Evolutionary conservation across 2,888 invertebrate species (phyloP), one percentile per base, ranked within the genome.

Genomic region (Ganaspis brasiliensis): DNA sequence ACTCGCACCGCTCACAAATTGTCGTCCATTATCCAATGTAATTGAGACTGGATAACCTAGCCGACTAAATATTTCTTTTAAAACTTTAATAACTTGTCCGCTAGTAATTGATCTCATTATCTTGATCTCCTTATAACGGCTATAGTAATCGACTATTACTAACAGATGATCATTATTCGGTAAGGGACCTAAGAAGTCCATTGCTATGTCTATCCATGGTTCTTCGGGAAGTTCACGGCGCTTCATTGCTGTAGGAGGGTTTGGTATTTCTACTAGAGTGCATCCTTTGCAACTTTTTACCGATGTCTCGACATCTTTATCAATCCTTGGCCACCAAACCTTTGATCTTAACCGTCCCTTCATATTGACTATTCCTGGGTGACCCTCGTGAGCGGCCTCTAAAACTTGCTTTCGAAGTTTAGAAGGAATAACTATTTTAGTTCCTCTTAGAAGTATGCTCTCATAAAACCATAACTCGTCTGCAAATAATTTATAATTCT

Each of bases 351-450:
- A 45, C 14, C 82, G 21, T 31, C 79, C 57, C 76, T 85, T 82
- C 80, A 85, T 83, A 0, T 78, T 57, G 0, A 83, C 81, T 16
- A 82, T 85, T 5, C 88, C 87, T 4, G 87, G 85, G 70, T 88
- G 87, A 0, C 89, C 89, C 76, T 89, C 87, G 57, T 88, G 87
- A 8, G 86, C 87, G 21, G 77, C 74, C 4, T 56, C 19, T 10
- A 76, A 55, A 6, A 73, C 31, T 49, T 19, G 10, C 5, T 31
- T 14, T 37, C 37, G 35, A 14, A 75, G 14, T 49, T 24, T 24
- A 1, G 12, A 0, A 1, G 78, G 73, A 6, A 78, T 74, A 4
- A 78, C 73, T 0, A 78, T 59, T 45, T 80, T 52, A 1, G 79
- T 81, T n/a, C 82, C 80, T 52, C 83, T 56, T 5, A 84, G 61